Conservation (phyloP, 35 echinoderm and acorn worm genomes). For the Lytechinus pictus region DNA sequence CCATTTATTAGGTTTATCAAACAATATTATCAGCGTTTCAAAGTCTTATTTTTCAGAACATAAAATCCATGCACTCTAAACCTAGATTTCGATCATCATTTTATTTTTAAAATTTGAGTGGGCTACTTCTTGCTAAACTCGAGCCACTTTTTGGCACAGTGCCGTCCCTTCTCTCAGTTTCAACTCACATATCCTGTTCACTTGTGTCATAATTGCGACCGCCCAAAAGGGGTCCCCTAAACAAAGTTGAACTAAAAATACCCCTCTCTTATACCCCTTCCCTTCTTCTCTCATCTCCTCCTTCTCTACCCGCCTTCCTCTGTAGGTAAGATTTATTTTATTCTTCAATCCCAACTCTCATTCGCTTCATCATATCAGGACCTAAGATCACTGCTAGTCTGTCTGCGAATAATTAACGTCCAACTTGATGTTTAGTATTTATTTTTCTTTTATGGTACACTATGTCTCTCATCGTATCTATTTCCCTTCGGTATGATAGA, state of each 20-base stretch:
- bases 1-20: background rate
- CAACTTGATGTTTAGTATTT: background rate
- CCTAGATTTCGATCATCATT: background rate
- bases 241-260: slow-evolving; percentile 14
- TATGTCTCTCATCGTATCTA: background rate
- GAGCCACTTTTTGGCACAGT: background rate
- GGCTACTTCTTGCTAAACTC: slow-evolving; percentile 1
- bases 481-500: background rate
- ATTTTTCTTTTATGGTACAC: background rate
- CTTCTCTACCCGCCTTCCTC: background rate
- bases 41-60: background rate
- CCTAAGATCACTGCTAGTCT: background rate
- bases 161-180: background rate
- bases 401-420: background rate
- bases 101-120: slow-evolving; percentile 15
- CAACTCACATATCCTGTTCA: background rate
- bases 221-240: slow-evolving; percentile 15
- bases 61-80: background rate
- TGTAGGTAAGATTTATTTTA: background rate
- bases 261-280: background rate
- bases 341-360: background rate
- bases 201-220: background rate
- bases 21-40: background rate
- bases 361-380: background rate
- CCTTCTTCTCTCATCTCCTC: background rate